Base-by-base conservation (phyloP, 37 sponge, comb jelly and placozoan genomes). In the Hormiphora californensis region DNA sequence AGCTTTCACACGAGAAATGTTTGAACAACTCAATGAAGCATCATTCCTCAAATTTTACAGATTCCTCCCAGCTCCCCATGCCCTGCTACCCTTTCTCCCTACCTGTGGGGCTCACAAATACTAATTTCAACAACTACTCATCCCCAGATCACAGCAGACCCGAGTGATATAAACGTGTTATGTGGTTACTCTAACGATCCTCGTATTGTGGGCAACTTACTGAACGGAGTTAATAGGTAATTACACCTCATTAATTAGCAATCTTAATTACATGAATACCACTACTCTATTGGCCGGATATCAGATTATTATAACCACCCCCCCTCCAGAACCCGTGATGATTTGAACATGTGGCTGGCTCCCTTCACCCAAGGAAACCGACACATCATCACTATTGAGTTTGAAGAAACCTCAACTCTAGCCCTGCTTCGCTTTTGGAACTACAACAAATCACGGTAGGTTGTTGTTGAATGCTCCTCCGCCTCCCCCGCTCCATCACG, bases 331-430 rank as follows among this genome's bases (percentile, higher is more conserved):
- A 25, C 37, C 57, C 87, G 94, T 31, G 99, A 98, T 85, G 99
- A 98, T 89, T 89, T 95, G 2, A 96, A 98, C 93, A 93, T 95
- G 94, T 98, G 99, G 99, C 88, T 98, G 38, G 87, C 99, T 1
- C 99, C 99, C 1, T 98, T 89, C 90, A 92, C 91, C 17, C 90
- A 90, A 9, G 91, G 91, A 32, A 55, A 87, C 40, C 55, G 89
- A 44, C 99, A 95, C 89, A 32, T 73, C 54, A 89, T 98, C 51
- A 55, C 54, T 49, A 34, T 98, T 36, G 54, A 63, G 33, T 91
- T 98, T 55, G 8, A 86, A 0, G 3, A 22, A 0, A 85, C 63
- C 23, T 59, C 69, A 31, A 87, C 88, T 7, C 51, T 98, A 5
- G 92, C 99, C 1, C 63, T 98, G 89, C 78, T 98, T n/a, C 86